Evolutionary conservation across 2,113 vertebrate species (phyloP).

Genomic region (Alethe castanea): DNA sequence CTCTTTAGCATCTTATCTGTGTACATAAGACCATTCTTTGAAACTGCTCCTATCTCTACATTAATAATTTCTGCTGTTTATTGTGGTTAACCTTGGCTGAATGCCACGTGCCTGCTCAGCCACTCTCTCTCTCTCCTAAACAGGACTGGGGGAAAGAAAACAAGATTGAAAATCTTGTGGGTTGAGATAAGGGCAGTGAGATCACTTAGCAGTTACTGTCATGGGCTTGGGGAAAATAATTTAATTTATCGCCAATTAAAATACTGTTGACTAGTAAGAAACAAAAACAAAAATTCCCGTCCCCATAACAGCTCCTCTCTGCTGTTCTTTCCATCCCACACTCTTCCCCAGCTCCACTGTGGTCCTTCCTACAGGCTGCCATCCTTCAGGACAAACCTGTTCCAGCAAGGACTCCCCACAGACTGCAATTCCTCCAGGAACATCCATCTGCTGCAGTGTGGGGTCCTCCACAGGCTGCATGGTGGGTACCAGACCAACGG

Average conservation of each 20-base stretch:
- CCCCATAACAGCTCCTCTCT: not conserved
- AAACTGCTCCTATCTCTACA: not conserved
- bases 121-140: not conserved
- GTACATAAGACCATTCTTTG: not conserved
- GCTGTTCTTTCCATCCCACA: not conserved
- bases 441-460: not conserved
- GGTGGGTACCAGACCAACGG: too few species aligned
- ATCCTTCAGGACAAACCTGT: not conserved
- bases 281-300: not conserved
- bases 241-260: not conserved
- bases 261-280: not conserved
- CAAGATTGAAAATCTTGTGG: not conserved
- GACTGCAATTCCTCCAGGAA: not conserved
- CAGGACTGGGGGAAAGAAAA: not conserved
- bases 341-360: not conserved
- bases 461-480: not conserved
- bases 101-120: accelerated
- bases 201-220: not conserved
- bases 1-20: not conserved
- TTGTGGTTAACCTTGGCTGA: not conserved
- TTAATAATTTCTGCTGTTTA: not conserved
- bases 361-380: not conserved
- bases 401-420: not conserved
- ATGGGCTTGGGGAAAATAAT: not conserved
- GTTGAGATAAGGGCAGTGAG: not conserved